Evolutionary conservation across 2,888 invertebrate genomes (phyloP).

Genomic region (Mantis religiosa): DNA sequence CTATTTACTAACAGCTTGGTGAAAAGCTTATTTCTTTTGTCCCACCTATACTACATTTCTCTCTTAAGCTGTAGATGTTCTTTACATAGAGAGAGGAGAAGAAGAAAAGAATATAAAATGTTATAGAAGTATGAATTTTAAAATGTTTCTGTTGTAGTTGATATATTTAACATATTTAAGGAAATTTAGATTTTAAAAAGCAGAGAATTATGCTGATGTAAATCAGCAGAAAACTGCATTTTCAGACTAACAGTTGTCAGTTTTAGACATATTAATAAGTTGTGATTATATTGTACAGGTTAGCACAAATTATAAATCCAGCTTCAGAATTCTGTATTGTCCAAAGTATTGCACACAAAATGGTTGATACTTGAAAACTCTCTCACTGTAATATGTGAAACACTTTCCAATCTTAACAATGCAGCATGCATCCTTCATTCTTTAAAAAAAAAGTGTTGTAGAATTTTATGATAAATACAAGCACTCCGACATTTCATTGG

Average conservation of each 20-base stretch:
- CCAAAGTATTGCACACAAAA: too few species aligned
- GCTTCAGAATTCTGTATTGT: too few species aligned
- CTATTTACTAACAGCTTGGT: not conserved
- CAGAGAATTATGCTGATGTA: not conserved
- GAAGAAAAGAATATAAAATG: not conserved
- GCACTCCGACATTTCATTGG: too few species aligned
- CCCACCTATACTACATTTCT: not conserved
- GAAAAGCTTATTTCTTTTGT: not conserved
- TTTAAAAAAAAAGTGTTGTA: too few species aligned
- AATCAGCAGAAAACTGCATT: not conserved
- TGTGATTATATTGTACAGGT: not conserved
- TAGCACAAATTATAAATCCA: too few species aligned
- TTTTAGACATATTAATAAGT: not conserved
- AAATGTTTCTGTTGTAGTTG: not conserved
- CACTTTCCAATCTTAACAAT: too few species aligned
- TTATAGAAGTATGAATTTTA: not conserved
- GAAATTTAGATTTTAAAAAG: not conserved
- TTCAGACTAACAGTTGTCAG: not conserved
- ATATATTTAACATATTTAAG: not conserved
- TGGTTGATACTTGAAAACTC: too few species aligned
- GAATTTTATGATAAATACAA: too few species aligned
- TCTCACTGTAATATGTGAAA: too few species aligned
- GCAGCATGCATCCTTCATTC: too few species aligned
- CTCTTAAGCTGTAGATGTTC: not conserved
- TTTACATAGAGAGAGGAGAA: not conserved